Percentiles rank a stretch among this genome's conserved stretches.
These are phyloP conservation scores for Rhabdornis inornatus DNA, from an alignment of 2,113 vertebrate genomes.

Conservation along the genomic window DNA sequence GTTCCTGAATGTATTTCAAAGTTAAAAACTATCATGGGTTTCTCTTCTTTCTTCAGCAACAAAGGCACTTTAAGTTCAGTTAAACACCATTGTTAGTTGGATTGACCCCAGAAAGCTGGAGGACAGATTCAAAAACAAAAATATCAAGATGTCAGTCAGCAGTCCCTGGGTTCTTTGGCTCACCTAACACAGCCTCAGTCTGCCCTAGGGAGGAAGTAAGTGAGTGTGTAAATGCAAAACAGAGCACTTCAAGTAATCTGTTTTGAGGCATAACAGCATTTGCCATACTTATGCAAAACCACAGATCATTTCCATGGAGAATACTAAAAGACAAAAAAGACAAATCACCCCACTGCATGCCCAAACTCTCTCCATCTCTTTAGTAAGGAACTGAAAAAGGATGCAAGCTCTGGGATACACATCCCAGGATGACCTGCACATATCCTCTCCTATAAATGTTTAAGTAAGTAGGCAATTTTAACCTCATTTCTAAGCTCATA, in stretches of 20 bases:
- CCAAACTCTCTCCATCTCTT: neutral
- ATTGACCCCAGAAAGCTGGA: neutral
- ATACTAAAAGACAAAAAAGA: slow-evolving; percentile 6
- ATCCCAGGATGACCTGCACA: neutral
- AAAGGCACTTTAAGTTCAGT: neutral
- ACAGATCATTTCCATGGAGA: neutral
- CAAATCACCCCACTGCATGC: neutral
- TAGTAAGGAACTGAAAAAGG: neutral
- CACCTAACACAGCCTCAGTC: neutral
- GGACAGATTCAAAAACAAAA: neutral
- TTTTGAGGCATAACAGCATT: neutral
- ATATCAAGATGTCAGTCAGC: neutral
- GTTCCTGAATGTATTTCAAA: neutral
- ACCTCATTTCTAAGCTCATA: neutral
- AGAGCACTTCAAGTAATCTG: neutral
- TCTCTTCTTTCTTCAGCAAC: neutral
- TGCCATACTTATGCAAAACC: neutral
- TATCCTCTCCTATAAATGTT: neutral
- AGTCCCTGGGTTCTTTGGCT: neutral
- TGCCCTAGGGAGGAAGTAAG: neutral
- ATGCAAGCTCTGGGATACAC: neutral
- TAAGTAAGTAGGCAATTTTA: neutral
- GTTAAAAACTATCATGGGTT: neutral
- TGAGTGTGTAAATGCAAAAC: neutral
- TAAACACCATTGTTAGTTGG: neutral